phyloP scores from a whole-genome alignment of 2,797 vertebrate genomes.

The Pipistrellus pygmaeus region DNA sequence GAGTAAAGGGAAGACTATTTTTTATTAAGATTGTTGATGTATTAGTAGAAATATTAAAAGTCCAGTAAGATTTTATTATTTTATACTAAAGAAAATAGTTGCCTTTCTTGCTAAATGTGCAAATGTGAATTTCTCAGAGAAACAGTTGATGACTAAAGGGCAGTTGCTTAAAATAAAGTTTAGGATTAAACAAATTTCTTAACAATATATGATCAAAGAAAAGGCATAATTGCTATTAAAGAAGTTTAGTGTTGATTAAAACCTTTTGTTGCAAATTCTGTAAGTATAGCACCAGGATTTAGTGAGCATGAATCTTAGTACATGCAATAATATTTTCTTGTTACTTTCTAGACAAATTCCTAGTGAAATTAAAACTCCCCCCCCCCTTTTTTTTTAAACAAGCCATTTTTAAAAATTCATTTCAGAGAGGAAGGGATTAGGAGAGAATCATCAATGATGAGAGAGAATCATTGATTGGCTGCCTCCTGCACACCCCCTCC shows the following conservation, averaged over 20 bases:
- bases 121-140: slow-evolving; percentile 24
- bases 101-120: not conserved
- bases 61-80: not conserved
- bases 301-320: not conserved
- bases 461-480: too few relatives aligned
- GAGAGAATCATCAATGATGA: too few relatives aligned
- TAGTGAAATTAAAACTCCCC: slow-evolving; percentile 35
- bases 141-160: not conserved
- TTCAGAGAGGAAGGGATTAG: too few relatives aligned
- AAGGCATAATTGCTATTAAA: not conserved
- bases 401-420: too few relatives aligned
- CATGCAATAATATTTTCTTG: not conserved
- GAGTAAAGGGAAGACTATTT: not conserved
- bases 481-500: too few relatives aligned
- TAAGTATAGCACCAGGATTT: not conserved
- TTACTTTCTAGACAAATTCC: not conserved
- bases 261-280: not conserved
- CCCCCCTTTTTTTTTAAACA: not conserved
- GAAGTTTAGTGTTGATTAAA: not conserved
- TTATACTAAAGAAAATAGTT: slow-evolving; percentile 27
- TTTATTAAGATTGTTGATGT: slow-evolving; percentile 24
- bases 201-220: not conserved
- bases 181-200: not conserved
- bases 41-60: not conserved
- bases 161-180: slow-evolving; percentile 9